Evolutionary conservation across 2,888 invertebrate species (phyloP).

Genomic region (Crepidodera aurea): DNA sequence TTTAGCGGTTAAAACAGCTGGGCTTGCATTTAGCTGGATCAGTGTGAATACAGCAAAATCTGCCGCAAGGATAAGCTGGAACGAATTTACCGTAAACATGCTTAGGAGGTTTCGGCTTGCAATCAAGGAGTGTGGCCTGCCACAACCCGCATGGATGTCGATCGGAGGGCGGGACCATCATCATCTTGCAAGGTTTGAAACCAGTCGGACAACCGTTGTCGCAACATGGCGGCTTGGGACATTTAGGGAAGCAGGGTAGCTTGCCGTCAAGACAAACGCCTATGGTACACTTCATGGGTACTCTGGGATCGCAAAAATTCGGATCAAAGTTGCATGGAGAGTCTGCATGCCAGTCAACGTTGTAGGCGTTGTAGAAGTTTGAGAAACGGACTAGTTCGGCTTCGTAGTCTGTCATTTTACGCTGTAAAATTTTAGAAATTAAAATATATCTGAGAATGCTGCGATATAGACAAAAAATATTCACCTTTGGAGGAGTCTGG

Average conservation of each 20-base stretch:
- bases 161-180: conserved; percentile 52
- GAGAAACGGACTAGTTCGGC: background rate
- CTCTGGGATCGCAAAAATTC: conserved; percentile 1
- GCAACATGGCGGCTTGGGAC: background rate
- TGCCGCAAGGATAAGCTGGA: conserved; percentile 50
- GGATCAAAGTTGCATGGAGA: conserved; percentile 1
- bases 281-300: conserved; percentile 27
- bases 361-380: conserved; percentile 56
- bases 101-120: conserved; percentile 52
- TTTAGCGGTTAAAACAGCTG: conserved; percentile 4
- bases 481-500: background rate
- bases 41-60: conserved; percentile 8
- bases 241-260: conserved; percentile 43
- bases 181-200: conserved; percentile 58
- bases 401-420: conserved; percentile 1
- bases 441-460: background rate
- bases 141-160: conserved; percentile 58
- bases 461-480: too few relatives aligned
- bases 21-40: background rate
- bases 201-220: conserved; percentile 56
- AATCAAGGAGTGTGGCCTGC: conserved; percentile 55
- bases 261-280: conserved; percentile 52
- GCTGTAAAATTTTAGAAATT: background rate
- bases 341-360: conserved; percentile 48
- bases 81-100: conserved; percentile 9